Conservation (phyloP, 2,888 invertebrate species). For the Aleiodes testaceus region DNA sequence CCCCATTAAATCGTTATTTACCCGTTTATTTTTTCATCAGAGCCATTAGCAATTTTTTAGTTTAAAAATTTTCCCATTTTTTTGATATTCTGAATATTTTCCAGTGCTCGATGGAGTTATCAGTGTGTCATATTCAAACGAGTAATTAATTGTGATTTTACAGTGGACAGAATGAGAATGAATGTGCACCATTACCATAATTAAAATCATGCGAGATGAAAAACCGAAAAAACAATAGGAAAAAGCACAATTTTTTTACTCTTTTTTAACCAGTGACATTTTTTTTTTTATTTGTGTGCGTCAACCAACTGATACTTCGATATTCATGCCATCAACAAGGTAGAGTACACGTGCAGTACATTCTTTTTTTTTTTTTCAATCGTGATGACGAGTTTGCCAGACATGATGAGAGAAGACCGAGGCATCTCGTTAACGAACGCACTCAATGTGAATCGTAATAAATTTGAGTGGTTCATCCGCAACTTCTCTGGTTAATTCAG, state of each 20-base stretch:
- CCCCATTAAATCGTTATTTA: too few relatives aligned
- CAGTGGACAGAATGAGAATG: conserved; percentile 21
- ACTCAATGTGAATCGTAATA: conserved; percentile 32
- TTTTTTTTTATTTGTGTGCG: conserved; percentile 12
- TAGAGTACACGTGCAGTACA: neutral
- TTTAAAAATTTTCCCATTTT: too few relatives aligned
- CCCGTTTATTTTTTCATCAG: too few relatives aligned
- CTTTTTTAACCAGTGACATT: conserved; percentile 2
- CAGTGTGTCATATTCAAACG: conserved; percentile 9
- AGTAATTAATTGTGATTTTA: conserved; percentile 21
- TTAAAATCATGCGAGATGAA: conserved; percentile 30
- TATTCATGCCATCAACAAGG: conserved; percentile 31
- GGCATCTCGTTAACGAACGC: conserved; percentile 41
- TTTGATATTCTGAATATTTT: too few relatives aligned
- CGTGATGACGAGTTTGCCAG: conserved; percentile 34
- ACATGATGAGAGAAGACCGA: conserved; percentile 45
- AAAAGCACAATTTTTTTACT: conserved; percentile 10
- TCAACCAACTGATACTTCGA: conserved; percentile 18
- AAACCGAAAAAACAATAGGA: neutral
- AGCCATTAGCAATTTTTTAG: too few relatives aligned
- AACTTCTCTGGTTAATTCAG: neutral
- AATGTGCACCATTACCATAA: conserved; percentile 25
- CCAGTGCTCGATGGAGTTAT: neutral
- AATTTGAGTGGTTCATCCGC: conserved; percentile 13
- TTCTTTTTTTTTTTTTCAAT: conserved; percentile 1